Conservation (phyloP, 2,113 vertebrate species). For the Scopus umbretta region DNA sequence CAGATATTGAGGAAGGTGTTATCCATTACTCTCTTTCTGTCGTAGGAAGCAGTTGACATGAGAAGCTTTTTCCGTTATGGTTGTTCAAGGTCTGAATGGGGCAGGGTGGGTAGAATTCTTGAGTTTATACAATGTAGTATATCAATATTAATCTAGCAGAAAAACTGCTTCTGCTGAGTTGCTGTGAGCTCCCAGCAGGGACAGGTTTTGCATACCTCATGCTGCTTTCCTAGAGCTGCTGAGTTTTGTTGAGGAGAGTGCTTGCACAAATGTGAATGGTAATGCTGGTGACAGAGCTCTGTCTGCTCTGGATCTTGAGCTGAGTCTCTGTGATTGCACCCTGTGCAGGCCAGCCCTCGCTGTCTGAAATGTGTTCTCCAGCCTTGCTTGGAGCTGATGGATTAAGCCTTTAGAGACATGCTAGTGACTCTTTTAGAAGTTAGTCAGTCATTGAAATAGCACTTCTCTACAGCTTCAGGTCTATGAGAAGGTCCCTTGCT, state of each 20-base stretch:
- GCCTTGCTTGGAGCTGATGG: not conserved
- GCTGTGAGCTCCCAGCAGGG: not conserved
- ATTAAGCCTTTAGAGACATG: not conserved
- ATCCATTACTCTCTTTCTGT: not conserved
- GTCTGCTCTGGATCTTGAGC: not conserved
- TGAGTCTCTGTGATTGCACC: not conserved
- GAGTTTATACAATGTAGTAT: not conserved
- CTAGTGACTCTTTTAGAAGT: not conserved
- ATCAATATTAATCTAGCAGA: not conserved
- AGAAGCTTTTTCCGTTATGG: not conserved
- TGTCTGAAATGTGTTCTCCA: not conserved
- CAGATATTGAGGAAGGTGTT: not conserved
- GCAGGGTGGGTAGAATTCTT: not conserved
- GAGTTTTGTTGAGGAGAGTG: not conserved
- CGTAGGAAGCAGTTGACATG: not conserved
- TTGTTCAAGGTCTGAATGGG: not conserved
- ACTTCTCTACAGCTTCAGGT: not conserved
- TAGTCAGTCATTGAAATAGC: not conserved
- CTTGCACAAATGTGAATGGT: not conserved
- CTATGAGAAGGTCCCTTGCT: not conserved
- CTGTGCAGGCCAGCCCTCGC: not conserved
- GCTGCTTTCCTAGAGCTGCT: not conserved
- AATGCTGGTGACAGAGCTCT: not conserved
- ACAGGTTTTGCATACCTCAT: not conserved
- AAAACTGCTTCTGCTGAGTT: not conserved